Base-by-base conservation (phyloP, 2,113 vertebrate species). In the Bos javanicus region DNA sequence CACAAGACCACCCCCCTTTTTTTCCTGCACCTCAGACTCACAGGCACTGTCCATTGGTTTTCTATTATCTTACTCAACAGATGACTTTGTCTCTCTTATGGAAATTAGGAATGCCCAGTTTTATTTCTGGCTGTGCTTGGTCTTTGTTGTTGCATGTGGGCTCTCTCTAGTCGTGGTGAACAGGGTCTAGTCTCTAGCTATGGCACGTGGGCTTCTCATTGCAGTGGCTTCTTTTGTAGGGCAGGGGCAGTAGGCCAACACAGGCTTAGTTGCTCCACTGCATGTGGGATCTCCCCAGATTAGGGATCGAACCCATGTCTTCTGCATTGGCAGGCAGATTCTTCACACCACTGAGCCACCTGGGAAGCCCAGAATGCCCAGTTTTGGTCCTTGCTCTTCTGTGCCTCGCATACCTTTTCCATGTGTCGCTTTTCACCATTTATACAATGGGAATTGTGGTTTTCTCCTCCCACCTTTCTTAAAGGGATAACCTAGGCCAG, bases 1-100 rank as follows among this genome's bases (percentile, higher is more conserved):
- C 0, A 14, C 8, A 33, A 30, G 36, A 19, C n/a, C 2, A 6
- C 8, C 2, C 12, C 4, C 36, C 21, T 25, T 26, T 36, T 62
- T 28, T 50, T 48, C 39, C 25, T 43, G 50, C 39, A 54, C 56
- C 17, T 36, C 30, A 33, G 33, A 0, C 30, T 21, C 25, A 14
- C 23, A 36, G 81, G 23, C 46, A 46, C 25, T 50, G 7, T 39
- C 23, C 6, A 0, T 86, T 25, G 28, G 52, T 52, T 71, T 85
- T 90, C 43, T 54, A 30, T 28, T 46, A 26, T 60, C 39, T 57
- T 43, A 3, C n/a, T 21, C 1, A 0, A 26, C 15, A 5, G 46
- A 4, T 15, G 25, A 14, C 48, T 9, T n/a, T 52, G 8, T 16
- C 5, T n/a, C 7, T 23, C 23, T 62, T 10, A 2, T 2, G 14